Conservation (phyloP, 2,113 vertebrate genomes). For the Lynx canadensis region DNA sequence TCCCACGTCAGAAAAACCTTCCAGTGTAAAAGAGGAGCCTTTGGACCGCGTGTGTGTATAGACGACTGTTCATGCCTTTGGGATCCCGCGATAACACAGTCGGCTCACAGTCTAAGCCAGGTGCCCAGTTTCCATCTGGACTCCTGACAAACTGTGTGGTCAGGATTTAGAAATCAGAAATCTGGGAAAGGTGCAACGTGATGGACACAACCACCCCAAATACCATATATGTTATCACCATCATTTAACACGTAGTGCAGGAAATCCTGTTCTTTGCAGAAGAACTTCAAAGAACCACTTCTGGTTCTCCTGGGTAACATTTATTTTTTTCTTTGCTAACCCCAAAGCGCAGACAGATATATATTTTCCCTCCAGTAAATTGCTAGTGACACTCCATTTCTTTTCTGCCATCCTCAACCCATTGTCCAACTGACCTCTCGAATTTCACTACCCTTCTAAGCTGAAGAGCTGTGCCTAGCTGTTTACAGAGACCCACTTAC, state of each 20-base stretch:
- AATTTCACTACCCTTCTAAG: not conserved
- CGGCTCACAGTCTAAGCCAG: conserved; percentile 46
- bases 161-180: conserved; percentile 70
- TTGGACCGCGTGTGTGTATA: not conserved
- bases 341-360: conserved; percentile 37
- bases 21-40: not conserved
- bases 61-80: not conserved
- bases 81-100: not conserved
- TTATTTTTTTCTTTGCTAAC: conserved; percentile 60
- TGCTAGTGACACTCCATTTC: conserved; percentile 46
- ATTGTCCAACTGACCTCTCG: conserved; percentile 11
- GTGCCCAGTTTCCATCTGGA: conserved; percentile 62
- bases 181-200: conserved; percentile 46
- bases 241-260: conserved; percentile 63
- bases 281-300: conserved; percentile 65
- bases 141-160: conserved; percentile 66
- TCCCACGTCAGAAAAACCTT: not conserved
- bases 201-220: conserved; percentile 47
- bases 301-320: conserved; percentile 36
- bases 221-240: conserved; percentile 61
- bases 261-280: conserved; percentile 70
- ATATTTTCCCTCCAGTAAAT: conserved; percentile 47
- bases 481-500: not conserved
- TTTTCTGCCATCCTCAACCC: conserved; percentile 1
- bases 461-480: not conserved